A percentile compares a stretch with the other conserved stretches of the same genome.
Evolutionary conservation across 2,888 invertebrate species (phyloP).

Genomic region (Cordilura impudica): DNA sequence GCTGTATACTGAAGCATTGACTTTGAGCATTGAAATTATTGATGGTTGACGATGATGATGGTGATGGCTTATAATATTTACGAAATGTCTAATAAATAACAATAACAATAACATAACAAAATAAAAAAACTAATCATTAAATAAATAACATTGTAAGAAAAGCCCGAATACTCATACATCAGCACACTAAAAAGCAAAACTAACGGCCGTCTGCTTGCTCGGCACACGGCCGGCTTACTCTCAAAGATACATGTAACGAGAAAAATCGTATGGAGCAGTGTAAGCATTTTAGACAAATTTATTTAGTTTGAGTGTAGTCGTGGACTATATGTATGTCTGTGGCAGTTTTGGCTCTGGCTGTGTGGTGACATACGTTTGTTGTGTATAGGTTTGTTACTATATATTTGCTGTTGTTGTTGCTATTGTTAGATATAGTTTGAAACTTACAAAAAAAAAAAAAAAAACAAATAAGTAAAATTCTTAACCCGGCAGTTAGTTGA

Average conservation of each 20-base stretch:
- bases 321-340: neutral
- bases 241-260: conserved; percentile 19
- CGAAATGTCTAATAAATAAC: conserved; percentile 5
- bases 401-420: conserved; percentile 20
- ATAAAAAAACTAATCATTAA: conserved; percentile 15
- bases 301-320: no score
- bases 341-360: neutral
- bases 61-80: neutral
- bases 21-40: conserved; percentile 46
- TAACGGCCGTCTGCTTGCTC: conserved; percentile 33
- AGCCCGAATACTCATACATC: neutral
- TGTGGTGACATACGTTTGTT: conserved; percentile 17
- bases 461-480: conserved; percentile 43
- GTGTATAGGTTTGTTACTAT: conserved; percentile 25
- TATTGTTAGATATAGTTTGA: no score
- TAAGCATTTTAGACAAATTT: neutral
- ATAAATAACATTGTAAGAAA: conserved; percentile 41
- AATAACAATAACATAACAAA: neutral
- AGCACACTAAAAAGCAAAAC: conserved; percentile 9
- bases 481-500: conserved; percentile 59
- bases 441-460: conserved; percentile 24
- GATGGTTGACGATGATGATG: neutral
- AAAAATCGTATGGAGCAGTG: neutral
- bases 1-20: conserved; percentile 21
- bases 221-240: conserved; percentile 5